Base-by-base conservation (phyloP, 2,113 vertebrate species). In the Lophotis ruficrista region DNA sequence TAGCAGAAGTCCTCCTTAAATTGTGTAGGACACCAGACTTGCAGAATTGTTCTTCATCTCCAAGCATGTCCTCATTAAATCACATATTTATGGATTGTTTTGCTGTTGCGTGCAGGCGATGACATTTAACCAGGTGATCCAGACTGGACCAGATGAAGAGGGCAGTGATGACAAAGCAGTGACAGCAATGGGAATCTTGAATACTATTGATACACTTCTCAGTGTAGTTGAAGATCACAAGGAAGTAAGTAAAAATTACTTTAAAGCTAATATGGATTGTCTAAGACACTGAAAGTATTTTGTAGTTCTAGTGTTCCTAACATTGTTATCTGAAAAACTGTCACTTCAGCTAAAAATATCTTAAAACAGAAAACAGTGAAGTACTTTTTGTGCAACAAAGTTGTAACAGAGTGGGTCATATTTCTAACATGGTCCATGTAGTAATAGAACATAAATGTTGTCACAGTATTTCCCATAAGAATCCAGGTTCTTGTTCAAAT, bases 221-320 rank as follows among this genome's bases (percentile, higher is more conserved):
- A 99, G 99, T 97, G 99, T 99, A 89, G 99, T 99, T 97, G 99
- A 99, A 98, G 99, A 99, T 97, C 99, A 99, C 97, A 99, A 99
- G 97, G 99, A 99, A 98, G 99, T 99, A 83, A 98, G 98, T 93
- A 73, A 62, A 85, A 64, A 35, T 69, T 64, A 45, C 12, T 68
- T 60, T 13, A 65, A 80, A 72, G 37, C 37, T 53, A n/a, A 4
- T 45, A 18, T 2, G 1, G 57, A 5, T 80, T 41, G 23, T 77
- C 15, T 56, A 28, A 92, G 58, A 71, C 35, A 20, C 27, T 93
- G 28, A 6, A 81, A 84, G 41, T 43, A 14, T 66, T 65, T 10
- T 8, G 9, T 37, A 78, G 35, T 60, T 35, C 3, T 11, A 21
- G 33, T 30, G 16, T 82, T 60, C 11, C 15, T 89, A 60, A 54